Evolutionary conservation across 1,140 invertebrate species (phyloP), one percentile per base, ranked within the genome.

Genomic region (Helicorthomorpha holstii): DNA sequence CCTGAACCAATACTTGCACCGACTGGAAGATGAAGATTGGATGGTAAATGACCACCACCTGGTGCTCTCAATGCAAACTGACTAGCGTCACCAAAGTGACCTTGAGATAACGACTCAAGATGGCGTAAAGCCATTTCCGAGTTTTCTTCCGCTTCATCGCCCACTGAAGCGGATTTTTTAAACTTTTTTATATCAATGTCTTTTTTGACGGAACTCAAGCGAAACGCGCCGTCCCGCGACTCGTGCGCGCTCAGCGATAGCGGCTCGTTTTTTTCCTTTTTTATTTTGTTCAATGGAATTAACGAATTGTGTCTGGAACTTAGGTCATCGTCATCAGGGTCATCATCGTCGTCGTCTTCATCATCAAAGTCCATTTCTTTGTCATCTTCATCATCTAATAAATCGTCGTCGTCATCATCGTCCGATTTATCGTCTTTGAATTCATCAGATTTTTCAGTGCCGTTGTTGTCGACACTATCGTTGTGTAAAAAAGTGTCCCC

Each of bases 41-140:
- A 41, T 50, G 49, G 53, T 41, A 52, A 44, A 29, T 27, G 44
- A 23, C 7, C n/a, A 22, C 22, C 19, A 25, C 21, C 7, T 45
- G 52, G 16, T 50, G 42, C 47, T 16, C 56, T 42, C n/a, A 49
- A 29, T 22, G 3, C n/a, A 22, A 44, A n/a, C 12, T 4, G 51
- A 25, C 55, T 41, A 50, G 74, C 62, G 53, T 75, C 74, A 55
- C 75, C 76, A 65, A 82, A 82, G 57, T 79, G 77, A 54, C 82
- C 82, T 66, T 83, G 80, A 43, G 83, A 85, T 61, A 87, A 73
- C 66, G 77, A 82, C 69, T 86, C 83, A 59, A 87, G 68, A 64
- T 83, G 77, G 62, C 82, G 74, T 56, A 86, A 71, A 57, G 83
- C 78, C 68, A 83, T 84, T 61, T 76, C 63, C 22, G 51, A 52